Evolutionary conservation across 2,797 vertebrate genomes (phyloP).

Genomic region (Sebastes nivosus): DNA sequence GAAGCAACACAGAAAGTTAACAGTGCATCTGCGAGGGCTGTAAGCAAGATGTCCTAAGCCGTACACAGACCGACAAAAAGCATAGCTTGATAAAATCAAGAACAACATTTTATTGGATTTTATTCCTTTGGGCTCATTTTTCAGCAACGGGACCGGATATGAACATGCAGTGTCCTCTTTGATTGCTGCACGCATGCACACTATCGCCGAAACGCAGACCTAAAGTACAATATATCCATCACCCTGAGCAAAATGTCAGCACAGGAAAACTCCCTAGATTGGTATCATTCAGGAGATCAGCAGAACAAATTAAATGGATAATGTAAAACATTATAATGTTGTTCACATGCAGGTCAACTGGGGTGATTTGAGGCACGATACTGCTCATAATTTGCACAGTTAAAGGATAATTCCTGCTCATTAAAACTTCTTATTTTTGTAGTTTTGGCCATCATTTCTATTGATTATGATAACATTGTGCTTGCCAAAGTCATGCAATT

Average conservation of each 20-base stretch:
- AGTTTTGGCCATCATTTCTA: neutral
- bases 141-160: constrained; percentile 53
- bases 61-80: neutral
- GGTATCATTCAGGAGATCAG: neutral
- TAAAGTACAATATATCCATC: neutral
- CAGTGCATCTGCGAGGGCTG: neutral
- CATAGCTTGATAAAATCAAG: constrained; percentile 32
- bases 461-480: too few relatives aligned
- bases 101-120: constrained; percentile 40
- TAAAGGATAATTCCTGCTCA: neutral
- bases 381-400: neutral
- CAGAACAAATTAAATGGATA: neutral
- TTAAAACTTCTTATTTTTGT: neutral
- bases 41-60: neutral
- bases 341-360: neutral
- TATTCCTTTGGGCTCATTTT: constrained; percentile 64
- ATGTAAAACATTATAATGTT: neutral
- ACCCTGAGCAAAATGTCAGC: neutral
- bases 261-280: neutral
- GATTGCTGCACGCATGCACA: neutral
- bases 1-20: neutral
- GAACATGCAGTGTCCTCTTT: constrained; percentile 35
- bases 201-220: neutral
- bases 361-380: neutral
- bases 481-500: too few relatives aligned